Conservation (phyloP, 2,797 vertebrate genomes). For the Antennarius maculatus region DNA sequence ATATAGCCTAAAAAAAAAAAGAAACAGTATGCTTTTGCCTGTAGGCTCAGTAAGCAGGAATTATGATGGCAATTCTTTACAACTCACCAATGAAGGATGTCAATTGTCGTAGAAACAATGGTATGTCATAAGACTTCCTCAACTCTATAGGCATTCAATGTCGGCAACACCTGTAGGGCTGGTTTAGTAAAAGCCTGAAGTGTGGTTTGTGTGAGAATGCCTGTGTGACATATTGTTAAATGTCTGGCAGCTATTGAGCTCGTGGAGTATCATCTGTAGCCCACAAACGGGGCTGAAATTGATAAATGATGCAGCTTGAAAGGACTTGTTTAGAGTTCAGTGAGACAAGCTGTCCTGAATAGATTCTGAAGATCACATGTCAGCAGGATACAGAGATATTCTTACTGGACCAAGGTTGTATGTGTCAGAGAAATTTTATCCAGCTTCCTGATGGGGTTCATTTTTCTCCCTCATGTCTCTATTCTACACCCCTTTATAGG, state of each 20-base stretch:
- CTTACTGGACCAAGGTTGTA: conserved; percentile 82
- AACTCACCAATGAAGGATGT: conserved; percentile 47
- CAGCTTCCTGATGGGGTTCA: conserved; percentile 83
- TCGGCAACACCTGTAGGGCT: conserved; percentile 59
- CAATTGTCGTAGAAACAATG: conserved; percentile 68
- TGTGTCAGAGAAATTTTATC: conserved; percentile 85
- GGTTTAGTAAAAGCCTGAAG: conserved; percentile 63
- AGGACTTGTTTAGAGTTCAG: conserved; percentile 81
- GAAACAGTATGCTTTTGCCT: conserved; percentile 5
- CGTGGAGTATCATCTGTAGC: conserved; percentile 71
- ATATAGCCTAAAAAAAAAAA: conserved; percentile 42
- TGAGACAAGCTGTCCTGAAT: conserved; percentile 80
- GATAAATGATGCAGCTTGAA: conserved; percentile 83
- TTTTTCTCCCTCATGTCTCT: conserved; percentile 73
- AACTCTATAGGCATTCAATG: conserved; percentile 41
- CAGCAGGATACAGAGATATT: conserved; percentile 84
- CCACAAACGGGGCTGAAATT: conserved; percentile 76
- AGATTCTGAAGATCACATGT: conserved; percentile 84
- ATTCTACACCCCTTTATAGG: conserved; percentile 47
- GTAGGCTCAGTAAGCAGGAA: conserved; percentile 28
- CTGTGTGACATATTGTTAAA: conserved; percentile 69
- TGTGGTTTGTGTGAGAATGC: conserved; percentile 55
- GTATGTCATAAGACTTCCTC: conserved; percentile 49
- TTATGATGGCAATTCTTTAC: conserved; percentile 42
- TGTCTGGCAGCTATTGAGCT: conserved; percentile 69